Evolutionary conservation across 2,888 invertebrate genomes (phyloP).

Genomic region (Boloria euphrosyne): DNA sequence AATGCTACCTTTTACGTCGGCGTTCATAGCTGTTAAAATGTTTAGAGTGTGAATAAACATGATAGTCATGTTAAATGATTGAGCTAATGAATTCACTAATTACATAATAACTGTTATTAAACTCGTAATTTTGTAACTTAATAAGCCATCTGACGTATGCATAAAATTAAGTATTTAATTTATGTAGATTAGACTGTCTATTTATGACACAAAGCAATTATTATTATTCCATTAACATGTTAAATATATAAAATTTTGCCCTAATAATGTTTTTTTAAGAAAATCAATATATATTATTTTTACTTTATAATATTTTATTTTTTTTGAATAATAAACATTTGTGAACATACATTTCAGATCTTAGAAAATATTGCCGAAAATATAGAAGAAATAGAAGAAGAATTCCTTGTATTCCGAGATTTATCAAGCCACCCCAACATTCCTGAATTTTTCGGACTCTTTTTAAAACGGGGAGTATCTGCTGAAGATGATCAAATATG

Average conservation of each 20-base stretch:
- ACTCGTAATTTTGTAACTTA: too few species aligned
- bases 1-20: conserved; percentile 52
- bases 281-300: too few species aligned
- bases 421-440: conserved; percentile 89
- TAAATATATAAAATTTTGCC: too few species aligned
- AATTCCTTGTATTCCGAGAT: conserved; percentile 88
- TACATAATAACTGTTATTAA: too few species aligned
- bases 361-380: conserved; percentile 90
- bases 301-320: not conserved
- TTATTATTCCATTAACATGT: too few species aligned
- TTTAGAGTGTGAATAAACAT: conserved; percentile 26
- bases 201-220: too few species aligned
- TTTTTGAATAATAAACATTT: not conserved
- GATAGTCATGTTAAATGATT: conserved; percentile 10
- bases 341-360: conserved; percentile 65
- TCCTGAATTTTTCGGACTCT: conserved; percentile 88
- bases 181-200: too few species aligned
- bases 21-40: conserved; percentile 43
- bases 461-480: conserved; percentile 83
- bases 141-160: too few species aligned
- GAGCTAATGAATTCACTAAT: not conserved
- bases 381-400: conserved; percentile 92
- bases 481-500: conserved; percentile 89
- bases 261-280: too few species aligned
- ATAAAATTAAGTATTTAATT: too few species aligned